Evolutionary conservation across 2,113 vertebrate species (phyloP).

Genomic region (Pelobates fuscus): DNA sequence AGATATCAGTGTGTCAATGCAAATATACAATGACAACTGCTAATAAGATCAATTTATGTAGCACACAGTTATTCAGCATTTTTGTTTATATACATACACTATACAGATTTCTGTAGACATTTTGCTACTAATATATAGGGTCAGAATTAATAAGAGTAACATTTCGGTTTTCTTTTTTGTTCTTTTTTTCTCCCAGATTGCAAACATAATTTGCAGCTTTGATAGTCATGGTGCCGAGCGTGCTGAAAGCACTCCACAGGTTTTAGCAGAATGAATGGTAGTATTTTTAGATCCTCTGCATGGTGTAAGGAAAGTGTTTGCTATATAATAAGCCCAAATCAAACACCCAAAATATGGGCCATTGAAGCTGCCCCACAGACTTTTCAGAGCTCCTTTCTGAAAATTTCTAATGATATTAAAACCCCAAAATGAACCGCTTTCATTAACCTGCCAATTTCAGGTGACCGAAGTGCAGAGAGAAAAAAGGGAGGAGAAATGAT

Average conservation of each 20-base stretch:
- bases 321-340: constrained; percentile 35
- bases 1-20: too few relatives aligned
- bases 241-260: constrained; percentile 11
- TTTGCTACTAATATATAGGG: too few relatives aligned
- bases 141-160: too few relatives aligned
- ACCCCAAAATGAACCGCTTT: constrained; percentile 1
- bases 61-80: too few relatives aligned
- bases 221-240: background rate
- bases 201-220: too few relatives aligned
- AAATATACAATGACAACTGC: too few relatives aligned
- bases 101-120: too few relatives aligned
- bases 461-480: background rate
- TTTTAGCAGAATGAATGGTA: background rate
- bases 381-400: constrained; percentile 7
- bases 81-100: too few relatives aligned
- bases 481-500: background rate
- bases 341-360: constrained; percentile 44
- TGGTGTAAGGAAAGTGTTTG: constrained; percentile 11
- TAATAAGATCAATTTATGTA: too few relatives aligned
- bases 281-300: constrained; percentile 23
- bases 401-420: background rate
- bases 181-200: too few relatives aligned
- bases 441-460: constrained; percentile 8
- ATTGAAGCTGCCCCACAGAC: constrained; percentile 28
- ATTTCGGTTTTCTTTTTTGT: too few relatives aligned